Percentiles rank a stretch among this genome's conserved stretches.
These are phyloP conservation scores for Ectropis crepuscularia DNA, from an alignment of 2,888 invertebrate genomes.

Conservation along the genomic window DNA sequence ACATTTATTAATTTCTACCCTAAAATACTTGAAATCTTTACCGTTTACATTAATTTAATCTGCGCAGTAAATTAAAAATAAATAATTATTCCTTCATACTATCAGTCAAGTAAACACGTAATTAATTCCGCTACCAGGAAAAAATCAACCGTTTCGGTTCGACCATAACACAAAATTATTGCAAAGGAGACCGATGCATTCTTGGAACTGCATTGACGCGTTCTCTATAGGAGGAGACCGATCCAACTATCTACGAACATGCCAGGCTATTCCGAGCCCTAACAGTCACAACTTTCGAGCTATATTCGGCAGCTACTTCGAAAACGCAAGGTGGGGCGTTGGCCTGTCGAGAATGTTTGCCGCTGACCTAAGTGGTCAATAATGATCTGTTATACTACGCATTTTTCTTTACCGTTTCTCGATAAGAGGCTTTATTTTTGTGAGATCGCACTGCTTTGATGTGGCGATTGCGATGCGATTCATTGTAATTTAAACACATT, in stretches of 20 bases:
- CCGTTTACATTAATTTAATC: not conserved
- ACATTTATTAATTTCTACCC: too few species aligned
- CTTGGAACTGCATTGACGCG: conserved; percentile 79
- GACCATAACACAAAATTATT: conserved; percentile 71
- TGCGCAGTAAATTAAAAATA: not conserved
- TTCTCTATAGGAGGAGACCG: conserved; percentile 62
- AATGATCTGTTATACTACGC: conserved; percentile 78
- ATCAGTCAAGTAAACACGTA: conserved; percentile 10
- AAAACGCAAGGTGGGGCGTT: conserved; percentile 73
- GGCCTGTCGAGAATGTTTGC: conserved; percentile 82
- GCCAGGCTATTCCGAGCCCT: conserved; percentile 60
- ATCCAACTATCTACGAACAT: conserved; percentile 52
- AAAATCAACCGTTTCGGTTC: conserved; percentile 67
- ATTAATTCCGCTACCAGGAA: conserved; percentile 52
- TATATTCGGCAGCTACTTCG: conserved; percentile 53
- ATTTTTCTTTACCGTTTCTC: conserved; percentile 65
- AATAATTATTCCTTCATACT: not conserved
- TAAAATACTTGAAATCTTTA: conserved; percentile 1
- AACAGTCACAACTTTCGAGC: conserved; percentile 44
- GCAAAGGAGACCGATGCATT: conserved; percentile 80
- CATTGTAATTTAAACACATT: conserved; percentile 47
- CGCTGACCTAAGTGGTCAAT: conserved; percentile 81
- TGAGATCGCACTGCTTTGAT: conserved; percentile 48
- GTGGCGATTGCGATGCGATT: conserved; percentile 45
- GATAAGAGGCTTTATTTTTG: conserved; percentile 55